These are phyloP conservation scores for Sminthurinus aureus DNA, from an alignment of 2,888 invertebrate genomes.

Conservation along the genomic window DNA sequence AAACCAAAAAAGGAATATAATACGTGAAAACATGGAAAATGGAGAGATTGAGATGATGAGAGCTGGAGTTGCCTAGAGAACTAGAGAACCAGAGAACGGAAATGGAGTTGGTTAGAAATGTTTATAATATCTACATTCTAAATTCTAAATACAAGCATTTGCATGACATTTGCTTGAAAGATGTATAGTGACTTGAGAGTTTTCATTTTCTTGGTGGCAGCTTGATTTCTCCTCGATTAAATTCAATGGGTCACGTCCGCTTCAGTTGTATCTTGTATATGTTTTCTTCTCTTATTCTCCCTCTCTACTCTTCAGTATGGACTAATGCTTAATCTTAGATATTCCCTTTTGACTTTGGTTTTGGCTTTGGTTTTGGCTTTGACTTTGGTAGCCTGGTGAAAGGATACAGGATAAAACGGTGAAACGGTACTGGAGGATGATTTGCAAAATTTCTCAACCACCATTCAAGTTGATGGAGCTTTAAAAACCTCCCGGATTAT, in stretches of 20 bases:
- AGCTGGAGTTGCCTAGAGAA: background rate
- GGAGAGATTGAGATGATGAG: background rate
- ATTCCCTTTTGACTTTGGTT: background rate
- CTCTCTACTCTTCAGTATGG: background rate
- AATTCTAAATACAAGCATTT: background rate
- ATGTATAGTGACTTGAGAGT: background rate
- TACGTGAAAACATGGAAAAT: background rate
- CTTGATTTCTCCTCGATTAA: conserved; percentile 45
- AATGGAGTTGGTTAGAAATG: conserved; percentile 18
- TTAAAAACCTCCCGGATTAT: conserved; percentile 19
- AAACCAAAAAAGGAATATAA: background rate
- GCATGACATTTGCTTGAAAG: background rate
- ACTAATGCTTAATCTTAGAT: background rate
- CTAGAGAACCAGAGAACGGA: conserved; percentile 7
- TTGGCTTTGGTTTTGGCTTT: background rate
- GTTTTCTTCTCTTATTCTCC: background rate
- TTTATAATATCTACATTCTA: background rate
- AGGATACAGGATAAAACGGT: too few species aligned
- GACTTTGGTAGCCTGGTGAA: background rate
- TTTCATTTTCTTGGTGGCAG: conserved; percentile 22
- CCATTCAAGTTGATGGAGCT: conserved; percentile 28
- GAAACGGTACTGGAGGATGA: too few species aligned
- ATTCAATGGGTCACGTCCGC: conserved; percentile 43
- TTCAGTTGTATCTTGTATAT: too few species aligned
- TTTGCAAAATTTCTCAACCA: conserved; percentile 40